These are phyloP conservation scores for Meloidogyne chitwoodi DNA, from an alignment of 1,140 invertebrate species.

Conservation along the genomic window DNA sequence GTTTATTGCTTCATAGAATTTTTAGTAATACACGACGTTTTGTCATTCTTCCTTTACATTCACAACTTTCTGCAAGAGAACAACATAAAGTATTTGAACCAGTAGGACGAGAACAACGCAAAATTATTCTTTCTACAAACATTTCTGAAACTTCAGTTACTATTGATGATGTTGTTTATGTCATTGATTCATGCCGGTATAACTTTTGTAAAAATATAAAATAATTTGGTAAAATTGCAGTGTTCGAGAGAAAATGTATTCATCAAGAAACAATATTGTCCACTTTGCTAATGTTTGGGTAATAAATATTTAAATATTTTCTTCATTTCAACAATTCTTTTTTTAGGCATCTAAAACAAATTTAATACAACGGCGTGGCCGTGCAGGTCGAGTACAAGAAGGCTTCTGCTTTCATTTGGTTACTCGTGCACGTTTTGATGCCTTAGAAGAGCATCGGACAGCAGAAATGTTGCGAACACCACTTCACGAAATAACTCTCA, in stretches of 20 bases:
- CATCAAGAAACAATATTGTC: slow-evolving; percentile 54
- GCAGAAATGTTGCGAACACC: slow-evolving; percentile 65
- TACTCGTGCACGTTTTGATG: slow-evolving; percentile 45
- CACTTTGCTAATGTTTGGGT: slow-evolving; percentile 63
- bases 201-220: background rate
- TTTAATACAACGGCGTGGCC: slow-evolving; percentile 68
- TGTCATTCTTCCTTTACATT: slow-evolving; percentile 52
- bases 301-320: slow-evolving; percentile 67
- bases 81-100: slow-evolving; percentile 75
- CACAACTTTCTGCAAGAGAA: slow-evolving; percentile 64
- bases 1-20: slow-evolving; percentile 22
- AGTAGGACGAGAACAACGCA: slow-evolving; percentile 67
- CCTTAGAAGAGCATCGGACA: slow-evolving; percentile 63
- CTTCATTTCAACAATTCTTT: background rate
- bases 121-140: slow-evolving; percentile 78
- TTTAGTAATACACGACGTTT: slow-evolving; percentile 33
- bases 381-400: slow-evolving; percentile 70
- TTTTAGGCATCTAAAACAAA: slow-evolving; percentile 62
- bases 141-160: slow-evolving; percentile 90
- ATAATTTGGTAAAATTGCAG: slow-evolving; percentile 12
- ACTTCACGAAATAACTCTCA: slow-evolving; percentile 59
- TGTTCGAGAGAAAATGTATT: slow-evolving; percentile 50
- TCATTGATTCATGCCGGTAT: slow-evolving; percentile 79
- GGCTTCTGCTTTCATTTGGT: slow-evolving; percentile 76
- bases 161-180: slow-evolving; percentile 82